phyloP scores from a whole-genome alignment of 2,113 vertebrate species.

The Perognathus longimembris region DNA sequence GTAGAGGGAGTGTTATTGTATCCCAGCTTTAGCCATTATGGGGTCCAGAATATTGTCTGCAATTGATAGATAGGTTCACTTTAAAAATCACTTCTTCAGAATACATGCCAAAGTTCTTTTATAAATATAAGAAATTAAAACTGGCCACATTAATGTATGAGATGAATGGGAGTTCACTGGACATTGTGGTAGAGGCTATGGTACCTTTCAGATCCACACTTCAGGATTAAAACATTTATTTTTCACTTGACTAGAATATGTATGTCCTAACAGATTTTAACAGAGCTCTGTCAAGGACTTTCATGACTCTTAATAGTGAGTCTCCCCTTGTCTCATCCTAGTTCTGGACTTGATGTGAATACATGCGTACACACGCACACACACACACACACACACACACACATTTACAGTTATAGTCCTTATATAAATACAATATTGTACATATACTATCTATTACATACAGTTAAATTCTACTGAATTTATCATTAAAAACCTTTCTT shows the following conservation, averaged over 20 bases:
- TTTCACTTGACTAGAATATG: not conserved
- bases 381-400: too few species aligned
- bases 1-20: not conserved
- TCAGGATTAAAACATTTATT: not conserved
- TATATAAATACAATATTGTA: too few species aligned
- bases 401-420: too few species aligned
- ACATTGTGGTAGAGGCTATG: not conserved
- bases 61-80: not conserved
- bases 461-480: not conserved
- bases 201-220: not conserved
- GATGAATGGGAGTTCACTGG: not conserved
- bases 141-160: not conserved
- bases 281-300: not conserved
- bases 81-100: slow-evolving; percentile 6
- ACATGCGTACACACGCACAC: not conserved
- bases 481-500: not conserved
- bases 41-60: not conserved
- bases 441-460: too few species aligned
- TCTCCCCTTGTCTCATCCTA: not conserved
- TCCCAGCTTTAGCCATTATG: not conserved
- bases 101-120: not conserved
- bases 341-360: not conserved
- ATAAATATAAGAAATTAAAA: slow-evolving; percentile 41
- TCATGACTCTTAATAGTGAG: not conserved
- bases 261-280: not conserved